These are phyloP conservation scores for Chaetodon trifascialis DNA, from an alignment of 2,113 vertebrate species.

Conservation along the genomic window DNA sequence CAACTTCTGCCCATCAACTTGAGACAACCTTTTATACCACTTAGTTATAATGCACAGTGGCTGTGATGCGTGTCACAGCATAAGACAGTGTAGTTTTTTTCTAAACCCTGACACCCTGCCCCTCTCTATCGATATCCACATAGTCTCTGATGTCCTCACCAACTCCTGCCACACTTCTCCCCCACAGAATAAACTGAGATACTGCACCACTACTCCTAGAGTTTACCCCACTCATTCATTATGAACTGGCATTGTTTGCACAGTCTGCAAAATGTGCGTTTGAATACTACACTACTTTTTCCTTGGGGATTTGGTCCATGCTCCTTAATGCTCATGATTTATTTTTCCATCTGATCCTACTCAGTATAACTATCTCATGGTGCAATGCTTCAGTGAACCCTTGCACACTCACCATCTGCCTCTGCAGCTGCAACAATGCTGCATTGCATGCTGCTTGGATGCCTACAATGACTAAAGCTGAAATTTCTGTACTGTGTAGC, in stretches of 20 bases:
- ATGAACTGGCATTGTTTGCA: slow-evolving; percentile 55
- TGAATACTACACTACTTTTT: slow-evolving; percentile 46
- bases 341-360: slow-evolving; percentile 70
- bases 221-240: slow-evolving; percentile 31
- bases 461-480: slow-evolving; percentile 44
- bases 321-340: slow-evolving; percentile 72
- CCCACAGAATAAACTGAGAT: slow-evolving; percentile 1
- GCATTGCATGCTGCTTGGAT: slow-evolving; percentile 47
- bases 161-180: neutral
- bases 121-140: neutral
- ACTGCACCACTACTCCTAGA: neutral
- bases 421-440: slow-evolving; percentile 65
- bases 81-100: neutral
- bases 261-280: slow-evolving; percentile 56
- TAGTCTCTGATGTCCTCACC: slow-evolving; percentile 2
- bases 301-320: slow-evolving; percentile 59
- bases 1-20: neutral
- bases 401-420: slow-evolving; percentile 64
- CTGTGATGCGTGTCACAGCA: neutral
- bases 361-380: slow-evolving; percentile 58
- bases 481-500: slow-evolving; percentile 7
- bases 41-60: no score
- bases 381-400: slow-evolving; percentile 62
- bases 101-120: neutral
- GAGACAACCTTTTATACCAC: neutral